These are phyloP conservation scores for Passerculus sandwichensis DNA, from an alignment of 2,797 vertebrate genomes.

Conservation along the genomic window DNA sequence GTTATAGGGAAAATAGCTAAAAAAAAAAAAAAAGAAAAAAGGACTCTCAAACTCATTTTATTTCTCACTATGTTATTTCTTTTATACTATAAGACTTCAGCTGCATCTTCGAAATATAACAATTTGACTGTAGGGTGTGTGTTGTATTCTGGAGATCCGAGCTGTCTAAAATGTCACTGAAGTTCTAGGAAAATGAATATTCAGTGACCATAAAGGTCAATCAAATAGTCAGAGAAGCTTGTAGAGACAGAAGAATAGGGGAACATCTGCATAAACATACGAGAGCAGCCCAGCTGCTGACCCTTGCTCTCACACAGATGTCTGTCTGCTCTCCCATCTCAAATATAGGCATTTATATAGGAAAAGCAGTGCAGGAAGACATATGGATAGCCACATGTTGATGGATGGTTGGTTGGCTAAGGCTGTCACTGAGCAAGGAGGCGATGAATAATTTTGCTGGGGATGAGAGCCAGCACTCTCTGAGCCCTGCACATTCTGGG, in stretches of 20 bases:
- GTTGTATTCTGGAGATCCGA: neutral
- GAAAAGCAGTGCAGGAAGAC: neutral
- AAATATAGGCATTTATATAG: neutral
- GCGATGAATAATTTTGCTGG: neutral
- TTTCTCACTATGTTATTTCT: neutral
- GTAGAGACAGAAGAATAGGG: neutral
- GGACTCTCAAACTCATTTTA: neutral
- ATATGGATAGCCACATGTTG: neutral
- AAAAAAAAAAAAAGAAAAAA: fast-evolving
- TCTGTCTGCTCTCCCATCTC: neutral
- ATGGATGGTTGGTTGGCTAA: neutral
- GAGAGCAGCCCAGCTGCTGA: neutral
- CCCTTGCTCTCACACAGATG: neutral
- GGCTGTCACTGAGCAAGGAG: neutral
- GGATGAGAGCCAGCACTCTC: neutral
- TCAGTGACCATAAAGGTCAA: neutral
- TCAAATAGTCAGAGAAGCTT: neutral
- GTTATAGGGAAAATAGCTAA: neutral
- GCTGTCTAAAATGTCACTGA: neutral
- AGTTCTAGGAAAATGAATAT: neutral
- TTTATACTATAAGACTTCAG: neutral
- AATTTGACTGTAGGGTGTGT: neutral
- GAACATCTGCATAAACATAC: neutral
- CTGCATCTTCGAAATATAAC: neutral
- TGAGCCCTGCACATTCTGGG: neutral